A percentile compares a stretch with the other conserved stretches of the same genome.
These are phyloP conservation scores for Lucinisca nassula DNA, from an alignment of 2,888 invertebrate species.

Conservation along the genomic window DNA sequence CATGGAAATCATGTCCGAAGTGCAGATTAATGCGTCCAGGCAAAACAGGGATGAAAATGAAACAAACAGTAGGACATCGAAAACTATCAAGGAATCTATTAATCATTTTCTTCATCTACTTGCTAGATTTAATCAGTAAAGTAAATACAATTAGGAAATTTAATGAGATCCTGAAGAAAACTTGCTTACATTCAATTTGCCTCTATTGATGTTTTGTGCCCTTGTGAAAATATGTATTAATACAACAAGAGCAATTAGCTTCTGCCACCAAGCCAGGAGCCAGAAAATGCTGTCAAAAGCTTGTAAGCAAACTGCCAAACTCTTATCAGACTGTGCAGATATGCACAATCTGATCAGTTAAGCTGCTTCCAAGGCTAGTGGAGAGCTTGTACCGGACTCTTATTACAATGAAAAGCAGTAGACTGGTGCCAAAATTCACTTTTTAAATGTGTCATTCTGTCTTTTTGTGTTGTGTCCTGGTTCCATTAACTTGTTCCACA, in stretches of 20 bases:
- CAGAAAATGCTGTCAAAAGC: neutral
- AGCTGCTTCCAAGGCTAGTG: too few relatives aligned
- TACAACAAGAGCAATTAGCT: constrained; percentile 12
- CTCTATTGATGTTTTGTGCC: constrained; percentile 24
- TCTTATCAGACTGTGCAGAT: too few relatives aligned
- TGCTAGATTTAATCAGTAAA: constrained; percentile 65
- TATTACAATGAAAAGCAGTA: too few relatives aligned
- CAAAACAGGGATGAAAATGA: neutral
- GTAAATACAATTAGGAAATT: constrained; percentile 70
- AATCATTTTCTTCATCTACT: constrained; percentile 54
- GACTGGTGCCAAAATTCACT: too few relatives aligned
- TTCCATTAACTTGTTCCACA: constrained; percentile 8
- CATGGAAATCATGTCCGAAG: too few relatives aligned
- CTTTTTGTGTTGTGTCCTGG: too few relatives aligned
- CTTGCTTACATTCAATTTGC: constrained; percentile 51
- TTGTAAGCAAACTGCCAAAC: neutral
- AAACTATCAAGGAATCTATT: constrained; percentile 30
- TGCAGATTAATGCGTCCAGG: too few relatives aligned
- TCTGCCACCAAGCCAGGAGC: neutral
- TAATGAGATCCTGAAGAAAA: constrained; percentile 58
- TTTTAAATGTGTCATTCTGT: too few relatives aligned
- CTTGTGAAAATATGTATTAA: constrained; percentile 32
- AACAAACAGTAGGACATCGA: neutral
- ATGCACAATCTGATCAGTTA: too few relatives aligned
- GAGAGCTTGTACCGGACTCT: too few relatives aligned